Evolutionary conservation across 2,888 invertebrate species (phyloP).

Genomic region (Noctua janthe): DNA sequence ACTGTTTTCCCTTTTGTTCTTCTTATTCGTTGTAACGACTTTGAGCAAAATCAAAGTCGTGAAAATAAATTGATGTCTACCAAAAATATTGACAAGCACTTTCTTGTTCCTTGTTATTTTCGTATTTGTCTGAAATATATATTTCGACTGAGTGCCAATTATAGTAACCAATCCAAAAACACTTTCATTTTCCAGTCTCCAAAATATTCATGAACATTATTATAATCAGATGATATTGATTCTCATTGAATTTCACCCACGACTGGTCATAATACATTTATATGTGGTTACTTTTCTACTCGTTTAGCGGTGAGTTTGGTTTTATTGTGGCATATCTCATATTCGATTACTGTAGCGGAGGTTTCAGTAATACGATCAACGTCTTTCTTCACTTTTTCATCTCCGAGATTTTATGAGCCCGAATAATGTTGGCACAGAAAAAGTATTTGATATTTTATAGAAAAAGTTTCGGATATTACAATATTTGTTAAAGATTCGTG

Average conservation of each 20-base stretch:
- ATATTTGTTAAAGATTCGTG: constrained; percentile 5
- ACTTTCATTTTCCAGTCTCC: background rate
- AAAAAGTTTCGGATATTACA: constrained; percentile 25
- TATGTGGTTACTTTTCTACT: constrained; percentile 58
- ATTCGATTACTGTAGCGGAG: constrained; percentile 49
- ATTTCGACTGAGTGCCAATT: background rate
- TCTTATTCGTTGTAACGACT: background rate
- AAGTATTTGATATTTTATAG: constrained; percentile 14
- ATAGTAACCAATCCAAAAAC: background rate
- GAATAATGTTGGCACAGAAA: constrained; percentile 34
- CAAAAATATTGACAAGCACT: background rate
- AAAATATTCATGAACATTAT: constrained; percentile 40
- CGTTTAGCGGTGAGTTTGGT: constrained; percentile 44
- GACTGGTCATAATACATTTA: constrained; percentile 40
- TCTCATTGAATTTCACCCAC: constrained; percentile 43
- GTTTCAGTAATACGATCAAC: constrained; percentile 52
- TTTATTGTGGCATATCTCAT: constrained; percentile 50
- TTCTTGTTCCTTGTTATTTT: background rate
- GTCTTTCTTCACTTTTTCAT: constrained; percentile 48
- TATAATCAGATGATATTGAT: constrained; percentile 42
- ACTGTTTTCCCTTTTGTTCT: background rate
- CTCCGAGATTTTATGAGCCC: constrained; percentile 35
- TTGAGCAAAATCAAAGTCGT: constrained; percentile 17
- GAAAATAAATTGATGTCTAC: background rate
- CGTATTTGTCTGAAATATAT: background rate